A percentile compares a stretch with the other conserved stretches of the same genome.
phyloP scores from a whole-genome alignment of 2,797 vertebrate species.

The Catamblyrhynchus diadema region DNA sequence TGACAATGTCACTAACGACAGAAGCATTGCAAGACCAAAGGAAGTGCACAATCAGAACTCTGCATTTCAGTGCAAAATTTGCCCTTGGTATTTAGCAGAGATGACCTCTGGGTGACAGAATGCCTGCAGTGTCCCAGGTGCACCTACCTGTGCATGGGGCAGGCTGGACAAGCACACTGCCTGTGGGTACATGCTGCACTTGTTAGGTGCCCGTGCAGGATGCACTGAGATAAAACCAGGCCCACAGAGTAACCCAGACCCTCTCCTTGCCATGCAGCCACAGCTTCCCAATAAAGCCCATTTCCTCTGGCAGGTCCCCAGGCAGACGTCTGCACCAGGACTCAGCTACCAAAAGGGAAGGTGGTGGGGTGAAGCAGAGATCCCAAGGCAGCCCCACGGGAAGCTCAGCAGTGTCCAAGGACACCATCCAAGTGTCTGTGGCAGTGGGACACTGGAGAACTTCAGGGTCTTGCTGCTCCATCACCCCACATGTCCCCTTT shows the following conservation, averaged over 20 bases:
- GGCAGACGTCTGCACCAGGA: rapidly evolving
- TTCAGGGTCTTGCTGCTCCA: background rate
- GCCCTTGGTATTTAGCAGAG: background rate
- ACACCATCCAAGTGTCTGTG: background rate
- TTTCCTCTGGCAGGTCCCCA: background rate
- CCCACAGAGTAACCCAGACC: background rate
- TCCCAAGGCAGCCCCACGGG: background rate
- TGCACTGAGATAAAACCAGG: background rate
- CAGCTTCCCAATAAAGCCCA: background rate
- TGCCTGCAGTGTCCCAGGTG: background rate
- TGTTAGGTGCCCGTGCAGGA: background rate
- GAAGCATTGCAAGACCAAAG: background rate
- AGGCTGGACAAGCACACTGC: background rate
- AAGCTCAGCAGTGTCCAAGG: background rate
- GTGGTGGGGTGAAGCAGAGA: background rate
- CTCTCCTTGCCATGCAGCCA: background rate
- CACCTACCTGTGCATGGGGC: background rate
- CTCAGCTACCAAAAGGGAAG: background rate
- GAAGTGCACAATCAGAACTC: slow-evolving; percentile 29
- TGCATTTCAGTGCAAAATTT: background rate
- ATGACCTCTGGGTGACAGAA: background rate
- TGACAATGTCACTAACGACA: slow-evolving; percentile 44
- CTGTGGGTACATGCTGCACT: background rate
- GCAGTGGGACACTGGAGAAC: background rate
- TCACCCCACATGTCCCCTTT: rapidly evolving